phyloP scores from a whole-genome alignment of 2,113 vertebrate species.

The Tursiops truncatus region DNA sequence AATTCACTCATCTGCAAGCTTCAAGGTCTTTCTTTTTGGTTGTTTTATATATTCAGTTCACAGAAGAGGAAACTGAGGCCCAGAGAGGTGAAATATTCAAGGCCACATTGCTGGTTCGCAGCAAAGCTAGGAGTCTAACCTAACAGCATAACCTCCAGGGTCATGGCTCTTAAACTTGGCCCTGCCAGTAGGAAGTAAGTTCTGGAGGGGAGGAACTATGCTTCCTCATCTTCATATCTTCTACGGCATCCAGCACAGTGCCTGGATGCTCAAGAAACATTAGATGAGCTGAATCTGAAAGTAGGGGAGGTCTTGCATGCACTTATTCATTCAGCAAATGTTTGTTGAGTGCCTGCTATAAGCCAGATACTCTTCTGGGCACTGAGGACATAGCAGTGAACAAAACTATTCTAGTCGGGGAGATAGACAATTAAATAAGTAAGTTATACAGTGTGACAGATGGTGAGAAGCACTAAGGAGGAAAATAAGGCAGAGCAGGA shows the following conservation, averaged over 20 bases:
- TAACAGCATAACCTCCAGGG: not conserved
- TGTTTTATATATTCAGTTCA: constrained; percentile 3
- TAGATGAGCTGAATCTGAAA: not conserved
- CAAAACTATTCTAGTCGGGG: constrained; percentile 19
- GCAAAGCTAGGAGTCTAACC: not conserved
- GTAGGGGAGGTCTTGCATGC: not conserved
- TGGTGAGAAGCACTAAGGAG: not conserved
- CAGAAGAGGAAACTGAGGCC: not conserved
- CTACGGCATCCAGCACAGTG: not conserved
- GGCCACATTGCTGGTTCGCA: not conserved
- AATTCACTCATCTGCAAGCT: not conserved
- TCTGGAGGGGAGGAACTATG: not conserved
- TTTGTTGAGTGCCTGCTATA: not conserved
- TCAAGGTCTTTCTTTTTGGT: not conserved
- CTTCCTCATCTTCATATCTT: not conserved
- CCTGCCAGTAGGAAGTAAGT: not conserved
- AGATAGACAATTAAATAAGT: not conserved
- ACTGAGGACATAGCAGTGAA: not conserved
- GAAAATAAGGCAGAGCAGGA: not conserved
- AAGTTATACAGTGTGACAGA: not conserved
- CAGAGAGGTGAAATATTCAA: not conserved
- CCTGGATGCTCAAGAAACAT: not conserved
- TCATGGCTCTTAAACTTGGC: not conserved
- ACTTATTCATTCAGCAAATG: not conserved
- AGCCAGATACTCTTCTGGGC: constrained; percentile 38